Conservation (phyloP, 1,140 invertebrate species). For the Scaptomyza pallida region DNA sequence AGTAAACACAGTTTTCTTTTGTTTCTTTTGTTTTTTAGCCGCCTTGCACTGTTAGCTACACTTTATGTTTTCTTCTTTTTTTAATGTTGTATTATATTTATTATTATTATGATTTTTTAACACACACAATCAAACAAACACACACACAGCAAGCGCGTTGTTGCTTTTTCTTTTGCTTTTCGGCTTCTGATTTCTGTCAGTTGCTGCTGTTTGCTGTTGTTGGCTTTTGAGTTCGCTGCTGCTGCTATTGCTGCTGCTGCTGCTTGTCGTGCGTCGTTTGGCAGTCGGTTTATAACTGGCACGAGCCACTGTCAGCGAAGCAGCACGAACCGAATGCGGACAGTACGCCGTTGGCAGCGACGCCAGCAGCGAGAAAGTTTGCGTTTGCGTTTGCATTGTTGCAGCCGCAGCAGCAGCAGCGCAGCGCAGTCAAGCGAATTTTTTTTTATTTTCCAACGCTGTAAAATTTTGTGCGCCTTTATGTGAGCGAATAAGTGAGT, state of each 20-base stretch:
- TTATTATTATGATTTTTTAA: slow-evolving; percentile 36
- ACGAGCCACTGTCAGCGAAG: slow-evolving; percentile 78
- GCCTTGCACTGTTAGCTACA: slow-evolving; percentile 28
- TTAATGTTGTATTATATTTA: slow-evolving; percentile 33
- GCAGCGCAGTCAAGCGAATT: slow-evolving; percentile 47
- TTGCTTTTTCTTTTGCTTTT: slow-evolving; percentile 73
- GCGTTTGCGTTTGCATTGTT: slow-evolving; percentile 72
- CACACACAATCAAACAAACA: slow-evolving; percentile 42
- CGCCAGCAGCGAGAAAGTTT: slow-evolving; percentile 76
- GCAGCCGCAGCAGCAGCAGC: slow-evolving; percentile 48
- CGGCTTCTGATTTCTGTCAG: slow-evolving; percentile 46
- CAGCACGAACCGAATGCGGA: slow-evolving; percentile 69
- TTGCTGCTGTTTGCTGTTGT: slow-evolving; percentile 39
- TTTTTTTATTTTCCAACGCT: slow-evolving; percentile 23
- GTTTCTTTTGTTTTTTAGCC: slow-evolving; percentile 34
- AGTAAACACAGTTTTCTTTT: too few relatives aligned
- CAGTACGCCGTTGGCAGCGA: slow-evolving; percentile 44
- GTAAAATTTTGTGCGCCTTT: slow-evolving; percentile 19
- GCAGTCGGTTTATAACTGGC: slow-evolving; percentile 81
- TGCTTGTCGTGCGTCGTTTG: slow-evolving; percentile 76
- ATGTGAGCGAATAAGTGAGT: slow-evolving; percentile 21
- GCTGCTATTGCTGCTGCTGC: slow-evolving; percentile 48
- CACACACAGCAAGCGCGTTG: slow-evolving; percentile 34
- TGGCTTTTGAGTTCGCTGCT: slow-evolving; percentile 38
- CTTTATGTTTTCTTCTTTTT: slow-evolving; percentile 23